Percentiles rank a stretch among this genome's conserved stretches.
These are phyloP conservation scores for Cynopterus brachyotis DNA, from an alignment of 2,113 vertebrate species.

Conservation along the genomic window DNA sequence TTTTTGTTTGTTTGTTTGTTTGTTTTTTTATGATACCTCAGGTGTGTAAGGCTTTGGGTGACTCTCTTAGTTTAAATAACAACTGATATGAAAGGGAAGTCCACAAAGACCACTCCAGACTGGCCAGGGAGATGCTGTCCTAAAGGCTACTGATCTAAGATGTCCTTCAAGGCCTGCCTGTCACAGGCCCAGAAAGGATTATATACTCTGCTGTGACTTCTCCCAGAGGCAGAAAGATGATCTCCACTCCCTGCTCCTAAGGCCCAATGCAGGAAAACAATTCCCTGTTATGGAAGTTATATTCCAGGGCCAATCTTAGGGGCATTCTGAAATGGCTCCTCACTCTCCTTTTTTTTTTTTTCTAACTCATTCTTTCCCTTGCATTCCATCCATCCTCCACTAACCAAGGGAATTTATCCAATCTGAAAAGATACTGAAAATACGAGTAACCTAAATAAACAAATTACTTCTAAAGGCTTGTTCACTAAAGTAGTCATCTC, in stretches of 20 bases:
- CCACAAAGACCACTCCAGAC: not conserved
- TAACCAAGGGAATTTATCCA: not conserved
- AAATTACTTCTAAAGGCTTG: not conserved
- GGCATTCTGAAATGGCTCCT: not conserved
- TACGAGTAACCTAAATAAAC: not conserved
- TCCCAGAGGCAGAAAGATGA: not conserved
- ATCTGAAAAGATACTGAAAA: not conserved
- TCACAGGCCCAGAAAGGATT: not conserved
- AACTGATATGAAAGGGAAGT: not conserved
- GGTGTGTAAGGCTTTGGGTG: not conserved
- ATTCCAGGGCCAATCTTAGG: not conserved
- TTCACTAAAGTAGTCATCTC: conserved; percentile 16
- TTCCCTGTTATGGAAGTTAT: not conserved
- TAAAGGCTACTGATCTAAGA: not conserved
- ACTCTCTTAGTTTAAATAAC: not conserved
- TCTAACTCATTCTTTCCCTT: not conserved
- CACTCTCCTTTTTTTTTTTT: not conserved
- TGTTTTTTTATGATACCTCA: not conserved
- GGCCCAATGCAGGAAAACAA: not conserved
- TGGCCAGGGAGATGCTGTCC: not conserved
- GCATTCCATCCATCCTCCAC: not conserved
- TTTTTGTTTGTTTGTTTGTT: not conserved
- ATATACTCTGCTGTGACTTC: not conserved
- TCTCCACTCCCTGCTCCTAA: not conserved
- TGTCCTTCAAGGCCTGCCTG: not conserved